Base-by-base conservation (phyloP, 2,888 invertebrate genomes). In the Drymonia ruficornis region DNA sequence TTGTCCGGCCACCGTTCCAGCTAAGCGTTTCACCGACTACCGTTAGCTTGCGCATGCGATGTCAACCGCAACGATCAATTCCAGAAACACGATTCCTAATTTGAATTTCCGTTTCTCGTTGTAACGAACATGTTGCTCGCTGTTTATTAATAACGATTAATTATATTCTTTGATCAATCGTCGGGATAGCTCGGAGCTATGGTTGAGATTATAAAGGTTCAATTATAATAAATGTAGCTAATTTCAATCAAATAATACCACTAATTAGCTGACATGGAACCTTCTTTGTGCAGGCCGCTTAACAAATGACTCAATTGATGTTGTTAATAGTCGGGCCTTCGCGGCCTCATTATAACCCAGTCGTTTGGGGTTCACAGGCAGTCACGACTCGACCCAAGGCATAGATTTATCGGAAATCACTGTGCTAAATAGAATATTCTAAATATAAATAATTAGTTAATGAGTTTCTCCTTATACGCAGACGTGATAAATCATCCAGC, bases 201-300 rank as follows among this genome's bases (percentile, higher is more conserved):
- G 52, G 70, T 75, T 75, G 67, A 72, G 72, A 78, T 81, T 80
- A 83, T 84, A 86, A 88, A 87, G 83, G 84, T 83, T 81, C 84
- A 84, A 87, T 90, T 88, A 88, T 86, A 86, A 88, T 83, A 84
- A 87, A 89, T 87, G 86, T 85, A 81, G 81, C 78, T 87, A 89
- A 89, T 91, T 91, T 87, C 89, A 89, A 91, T 91, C 89, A 90
- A 89, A 91, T 88, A 90, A 89, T 89, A 83, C 80, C 75, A 75
- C 89, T 90, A 91, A 91, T 91, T 91, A 91, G 82, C 86, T 83
- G 87, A 86, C 89, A 86, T 86, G 76, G 83, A 77, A 58, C 65
- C 74, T 78, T 80, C 91, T 91, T 90, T 91, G 89, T 91, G 80
- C 77, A 68, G 74, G 63, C 87, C 87, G 86, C 80, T 71, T 87